Conservation (phyloP, 2,797 vertebrate genomes). For the Lacerta agilis region DNA sequence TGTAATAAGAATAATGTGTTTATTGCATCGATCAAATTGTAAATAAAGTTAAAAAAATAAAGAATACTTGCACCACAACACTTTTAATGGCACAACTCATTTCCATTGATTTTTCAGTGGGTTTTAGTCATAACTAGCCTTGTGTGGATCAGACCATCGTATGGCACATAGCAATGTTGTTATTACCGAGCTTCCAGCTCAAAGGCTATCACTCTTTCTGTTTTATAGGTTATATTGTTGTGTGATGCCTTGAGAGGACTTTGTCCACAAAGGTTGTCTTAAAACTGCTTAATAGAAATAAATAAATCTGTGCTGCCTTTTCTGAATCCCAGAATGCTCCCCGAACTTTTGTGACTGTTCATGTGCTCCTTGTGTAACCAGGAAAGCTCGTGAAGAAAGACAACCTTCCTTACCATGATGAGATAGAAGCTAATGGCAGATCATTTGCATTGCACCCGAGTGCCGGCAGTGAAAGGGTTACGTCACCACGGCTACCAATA, state of each 20-base stretch:
- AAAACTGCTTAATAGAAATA: background rate
- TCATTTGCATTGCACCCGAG: background rate
- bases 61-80: background rate
- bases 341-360: background rate
- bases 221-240: background rate
- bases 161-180: background rate
- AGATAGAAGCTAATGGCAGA: background rate
- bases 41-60: too few relatives aligned
- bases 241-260: background rate
- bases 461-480: conserved; percentile 1
- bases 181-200: background rate
- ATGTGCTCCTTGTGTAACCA: accelerated
- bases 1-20: too few relatives aligned
- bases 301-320: background rate
- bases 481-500: background rate
- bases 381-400: background rate
- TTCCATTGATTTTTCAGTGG: background rate
- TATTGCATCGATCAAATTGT: too few relatives aligned
- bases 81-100: background rate
- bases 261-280: background rate
- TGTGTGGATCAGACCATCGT: background rate
- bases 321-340: background rate
- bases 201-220: background rate
- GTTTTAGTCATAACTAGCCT: background rate
- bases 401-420: background rate